A percentile compares a stretch with the other conserved stretches of the same genome.
Evolutionary conservation across 2,113 vertebrate genomes (phyloP).

Genomic region (Chascanopsetta lugubris): DNA sequence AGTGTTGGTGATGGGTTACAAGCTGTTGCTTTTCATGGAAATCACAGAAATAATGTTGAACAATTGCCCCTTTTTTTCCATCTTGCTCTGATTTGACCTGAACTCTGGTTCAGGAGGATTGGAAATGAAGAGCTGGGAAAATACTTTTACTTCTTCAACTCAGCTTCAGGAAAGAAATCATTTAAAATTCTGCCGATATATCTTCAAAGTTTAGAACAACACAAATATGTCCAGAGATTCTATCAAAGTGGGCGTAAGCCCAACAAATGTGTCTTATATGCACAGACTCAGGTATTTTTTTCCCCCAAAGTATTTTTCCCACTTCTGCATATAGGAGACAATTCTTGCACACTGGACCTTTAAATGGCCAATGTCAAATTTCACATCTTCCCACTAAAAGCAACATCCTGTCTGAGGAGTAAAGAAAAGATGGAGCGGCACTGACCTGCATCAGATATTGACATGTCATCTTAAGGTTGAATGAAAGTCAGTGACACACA

Average conservation of each 20-base stretch:
- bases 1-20: neutral
- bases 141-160: no score
- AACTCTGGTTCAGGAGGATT: neutral
- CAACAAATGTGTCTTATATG: no score
- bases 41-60: neutral
- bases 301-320: no score
- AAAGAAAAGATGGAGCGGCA: conserved; percentile 22
- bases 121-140: neutral
- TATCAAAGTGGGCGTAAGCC: no score
- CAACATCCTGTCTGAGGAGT: conserved; percentile 44
- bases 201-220: no score
- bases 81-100: neutral
- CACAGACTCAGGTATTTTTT: neutral
- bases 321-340: no score
- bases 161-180: no score
- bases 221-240: no score
- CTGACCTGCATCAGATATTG: conserved; percentile 8
- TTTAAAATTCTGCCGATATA: no score
- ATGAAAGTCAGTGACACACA: conserved; percentile 8
- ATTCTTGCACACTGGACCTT: no score
- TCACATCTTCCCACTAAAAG: conserved; percentile 66
- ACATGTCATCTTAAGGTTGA: conserved; percentile 2
- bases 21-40: conserved; percentile 67
- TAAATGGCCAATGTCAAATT: no score
- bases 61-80: neutral